These are phyloP conservation scores for Nautilus pompilius DNA, from an alignment of 1,140 invertebrate species.

Conservation along the genomic window DNA sequence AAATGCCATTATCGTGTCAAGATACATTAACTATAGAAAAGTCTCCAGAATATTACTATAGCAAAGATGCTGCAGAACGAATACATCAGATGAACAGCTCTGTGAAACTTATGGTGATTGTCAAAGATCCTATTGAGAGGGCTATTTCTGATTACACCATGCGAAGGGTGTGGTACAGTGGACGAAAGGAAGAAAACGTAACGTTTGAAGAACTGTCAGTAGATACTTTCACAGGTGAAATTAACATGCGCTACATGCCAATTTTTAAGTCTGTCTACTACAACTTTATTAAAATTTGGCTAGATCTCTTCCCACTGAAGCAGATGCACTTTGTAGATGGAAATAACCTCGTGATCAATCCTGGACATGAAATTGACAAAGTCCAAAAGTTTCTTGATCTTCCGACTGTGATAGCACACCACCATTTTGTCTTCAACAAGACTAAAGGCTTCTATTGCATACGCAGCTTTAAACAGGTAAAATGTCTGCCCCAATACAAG, in stretches of 20 bases:
- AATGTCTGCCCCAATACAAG: slow-evolving; percentile 84
- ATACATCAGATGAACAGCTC: slow-evolving; percentile 82
- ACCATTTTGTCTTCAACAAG: slow-evolving; percentile 61
- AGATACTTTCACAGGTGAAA: slow-evolving; percentile 26
- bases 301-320: slow-evolving; percentile 72
- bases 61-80: slow-evolving; percentile 71
- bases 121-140: slow-evolving; percentile 84
- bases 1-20: slow-evolving; percentile 43
- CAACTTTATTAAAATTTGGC: slow-evolving; percentile 77
- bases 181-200: slow-evolving; percentile 19
- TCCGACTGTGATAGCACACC: slow-evolving; percentile 75
- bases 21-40: slow-evolving; percentile 59
- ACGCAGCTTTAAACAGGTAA: slow-evolving; percentile 5
- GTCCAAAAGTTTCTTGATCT: slow-evolving; percentile 83
- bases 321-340: slow-evolving; percentile 85
- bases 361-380: slow-evolving; percentile 76
- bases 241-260: slow-evolving; percentile 55
- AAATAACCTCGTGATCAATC: slow-evolving; percentile 78
- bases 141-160: slow-evolving; percentile 91
- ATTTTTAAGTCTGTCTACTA: slow-evolving; percentile 82
- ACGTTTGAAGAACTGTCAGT: slow-evolving; percentile 42
- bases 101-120: slow-evolving; percentile 82
- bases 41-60: slow-evolving; percentile 58
- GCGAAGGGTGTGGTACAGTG: slow-evolving; percentile 10
- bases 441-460: slow-evolving; percentile 56